These are phyloP conservation scores for Proctacanthus coquilletti DNA, from an alignment of 1,140 invertebrate genomes.

Conservation along the genomic window DNA sequence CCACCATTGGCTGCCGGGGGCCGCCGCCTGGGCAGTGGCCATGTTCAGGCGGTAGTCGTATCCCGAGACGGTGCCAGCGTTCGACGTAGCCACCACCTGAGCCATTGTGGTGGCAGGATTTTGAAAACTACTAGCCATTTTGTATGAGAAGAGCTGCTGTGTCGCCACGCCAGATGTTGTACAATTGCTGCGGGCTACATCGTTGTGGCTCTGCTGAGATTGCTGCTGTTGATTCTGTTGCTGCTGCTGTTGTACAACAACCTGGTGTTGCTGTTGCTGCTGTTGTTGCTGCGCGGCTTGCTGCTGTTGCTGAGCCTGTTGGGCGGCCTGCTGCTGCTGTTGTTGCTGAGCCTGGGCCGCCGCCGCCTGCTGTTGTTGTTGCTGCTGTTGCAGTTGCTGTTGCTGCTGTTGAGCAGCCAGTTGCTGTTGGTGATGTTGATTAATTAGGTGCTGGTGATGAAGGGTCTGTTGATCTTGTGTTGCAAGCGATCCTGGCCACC, in stretches of 20 bases:
- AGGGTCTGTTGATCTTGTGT: slow-evolving; percentile 36
- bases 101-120: slow-evolving; percentile 42
- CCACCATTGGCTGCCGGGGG: slow-evolving; percentile 50
- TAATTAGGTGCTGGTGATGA: slow-evolving; percentile 36
- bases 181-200: slow-evolving; percentile 35
- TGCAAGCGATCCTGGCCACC: slow-evolving; percentile 38
- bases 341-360: no score
- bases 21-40: slow-evolving; percentile 32
- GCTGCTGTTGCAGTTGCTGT: slow-evolving; percentile 32
- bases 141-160: slow-evolving; percentile 66
- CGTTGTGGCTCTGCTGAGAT: slow-evolving; percentile 31
- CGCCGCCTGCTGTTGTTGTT: slow-evolving; percentile 32
- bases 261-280: slow-evolving; percentile 36
- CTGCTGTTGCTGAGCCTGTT: slow-evolving; percentile 14
- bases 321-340: slow-evolving; percentile 27
- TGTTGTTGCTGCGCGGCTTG: slow-evolving; percentile 36
- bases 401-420: slow-evolving; percentile 20
- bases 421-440: slow-evolving; percentile 23
- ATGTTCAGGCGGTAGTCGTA: slow-evolving; percentile 46
- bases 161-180: slow-evolving; percentile 41
- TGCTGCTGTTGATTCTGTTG: slow-evolving; percentile 33
- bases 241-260: slow-evolving; percentile 34
- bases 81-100: slow-evolving; percentile 35
- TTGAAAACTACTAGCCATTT: slow-evolving; percentile 66
- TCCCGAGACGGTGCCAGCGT: slow-evolving; percentile 23